A percentile compares a stretch with the other conserved stretches of the same genome.
phyloP scores from a whole-genome alignment of 2,113 vertebrate species.

The Hemiscyllium ocellatum region DNA sequence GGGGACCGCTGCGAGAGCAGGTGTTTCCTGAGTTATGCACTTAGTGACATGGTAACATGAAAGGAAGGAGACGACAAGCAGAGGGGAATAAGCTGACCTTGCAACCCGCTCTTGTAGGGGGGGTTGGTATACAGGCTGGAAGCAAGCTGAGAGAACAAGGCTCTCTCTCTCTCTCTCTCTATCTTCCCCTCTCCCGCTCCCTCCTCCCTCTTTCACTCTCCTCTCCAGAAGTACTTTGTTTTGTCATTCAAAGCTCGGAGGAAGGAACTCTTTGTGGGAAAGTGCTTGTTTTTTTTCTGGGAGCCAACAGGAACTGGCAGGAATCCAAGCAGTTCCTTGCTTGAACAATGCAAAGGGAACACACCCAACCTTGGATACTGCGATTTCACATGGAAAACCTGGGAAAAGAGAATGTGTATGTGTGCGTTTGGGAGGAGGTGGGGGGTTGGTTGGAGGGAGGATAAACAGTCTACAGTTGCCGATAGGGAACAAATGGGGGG shows the following conservation, averaged over 20 bases:
- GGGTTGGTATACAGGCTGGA: neutral
- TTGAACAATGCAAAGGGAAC: slow-evolving; percentile 26
- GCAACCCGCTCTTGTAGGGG: neutral
- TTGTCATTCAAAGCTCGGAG: slow-evolving; percentile 15
- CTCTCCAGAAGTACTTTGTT: neutral
- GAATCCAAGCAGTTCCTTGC: slow-evolving; percentile 28
- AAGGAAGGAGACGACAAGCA: neutral
- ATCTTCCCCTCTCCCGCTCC: too few species aligned
- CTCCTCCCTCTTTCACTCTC: too few species aligned
- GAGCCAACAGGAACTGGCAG: slow-evolving; percentile 24
- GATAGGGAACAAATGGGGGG: neutral
- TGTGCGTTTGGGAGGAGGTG: neutral
- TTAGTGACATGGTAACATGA: slow-evolving; percentile 11
- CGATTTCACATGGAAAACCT: slow-evolving; percentile 33
- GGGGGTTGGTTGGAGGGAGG: neutral
- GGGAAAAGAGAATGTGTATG: neutral
- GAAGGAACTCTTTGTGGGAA: slow-evolving; percentile 33
- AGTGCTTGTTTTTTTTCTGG: slow-evolving; percentile 31
- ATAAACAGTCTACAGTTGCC: neutral
- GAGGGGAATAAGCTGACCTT: slow-evolving; percentile 19
- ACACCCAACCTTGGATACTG: slow-evolving; percentile 10
- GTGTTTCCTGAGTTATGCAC: slow-evolving; percentile 13
- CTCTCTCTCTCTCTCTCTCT: too few species aligned
- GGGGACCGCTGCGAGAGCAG: neutral
- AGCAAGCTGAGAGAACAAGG: neutral